Percentiles rank a stretch among this genome's conserved stretches.
Evolutionary conservation across 2,797 vertebrate species (phyloP).

Genomic region (Notolabrus celidotus): DNA sequence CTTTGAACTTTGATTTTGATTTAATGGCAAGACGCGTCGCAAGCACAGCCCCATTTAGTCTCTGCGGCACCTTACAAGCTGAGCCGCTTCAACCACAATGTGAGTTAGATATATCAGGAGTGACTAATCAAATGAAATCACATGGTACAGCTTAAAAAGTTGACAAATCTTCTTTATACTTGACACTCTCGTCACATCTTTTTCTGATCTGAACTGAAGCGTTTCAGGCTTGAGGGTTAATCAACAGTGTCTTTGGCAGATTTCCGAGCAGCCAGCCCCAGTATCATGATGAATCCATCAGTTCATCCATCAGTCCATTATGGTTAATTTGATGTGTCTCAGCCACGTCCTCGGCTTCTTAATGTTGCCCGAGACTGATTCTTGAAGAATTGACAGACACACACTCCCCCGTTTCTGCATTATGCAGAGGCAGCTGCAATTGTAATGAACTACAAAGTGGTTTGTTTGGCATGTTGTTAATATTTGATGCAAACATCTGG

Average conservation of each 20-base stretch:
- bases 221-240: slow-evolving; percentile 62
- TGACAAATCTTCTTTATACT: slow-evolving; percentile 46
- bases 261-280: slow-evolving; percentile 66
- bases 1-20: no score
- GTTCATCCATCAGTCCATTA: slow-evolving; percentile 79
- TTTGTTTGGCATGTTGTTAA: slow-evolving; percentile 85
- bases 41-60: no score
- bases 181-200: slow-evolving; percentile 45
- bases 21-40: no score
- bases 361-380: slow-evolving; percentile 75
- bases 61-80: no score
- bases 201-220: slow-evolving; percentile 59
- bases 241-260: slow-evolving; percentile 63
- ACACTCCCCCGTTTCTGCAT: slow-evolving; percentile 67
- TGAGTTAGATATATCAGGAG: slow-evolving; percentile 24
- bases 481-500: slow-evolving; percentile 87
- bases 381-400: slow-evolving; percentile 77
- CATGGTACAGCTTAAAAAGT: slow-evolving; percentile 33
- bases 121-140: slow-evolving; percentile 39
- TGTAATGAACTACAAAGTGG: slow-evolving; percentile 86
- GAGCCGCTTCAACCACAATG: no score
- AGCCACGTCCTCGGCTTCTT: slow-evolving; percentile 67
- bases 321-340: slow-evolving; percentile 75
- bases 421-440: slow-evolving; percentile 82
- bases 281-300: slow-evolving; percentile 81